These are phyloP conservation scores for Urocolius indicus DNA, from an alignment of 2,113 vertebrate species.

Conservation along the genomic window DNA sequence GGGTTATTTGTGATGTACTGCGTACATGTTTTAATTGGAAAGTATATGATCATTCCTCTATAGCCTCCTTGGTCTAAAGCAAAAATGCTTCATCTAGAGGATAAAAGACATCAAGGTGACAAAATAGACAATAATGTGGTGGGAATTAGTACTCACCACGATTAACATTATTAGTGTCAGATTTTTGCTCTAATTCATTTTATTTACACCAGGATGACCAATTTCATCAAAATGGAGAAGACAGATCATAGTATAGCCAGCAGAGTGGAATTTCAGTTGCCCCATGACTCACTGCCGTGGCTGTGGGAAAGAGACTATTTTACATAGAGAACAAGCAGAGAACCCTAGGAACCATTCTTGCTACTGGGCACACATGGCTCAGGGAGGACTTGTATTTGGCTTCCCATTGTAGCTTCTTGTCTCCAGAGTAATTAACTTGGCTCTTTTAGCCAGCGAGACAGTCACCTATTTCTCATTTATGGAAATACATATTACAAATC, in stretches of 20 bases:
- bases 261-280: background rate
- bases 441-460: no score
- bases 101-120: background rate
- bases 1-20: background rate
- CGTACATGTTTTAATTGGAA: background rate
- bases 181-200: background rate
- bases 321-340: no score
- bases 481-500: no score
- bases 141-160: background rate
- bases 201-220: background rate
- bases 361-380: no score
- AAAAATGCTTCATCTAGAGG: background rate
- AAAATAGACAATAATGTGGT: background rate
- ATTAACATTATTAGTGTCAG: background rate
- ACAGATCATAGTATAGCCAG: background rate
- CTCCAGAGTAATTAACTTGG: no score
- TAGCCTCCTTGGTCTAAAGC: background rate
- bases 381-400: no score
- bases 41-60: background rate
- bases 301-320: background rate
- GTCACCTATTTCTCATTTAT: no score
- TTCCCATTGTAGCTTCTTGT: no score
- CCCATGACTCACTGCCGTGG: background rate
- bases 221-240: background rate
- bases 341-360: no score